phyloP scores from a whole-genome alignment of 1,140 invertebrate genomes.

The Lepidurus apus region DNA sequence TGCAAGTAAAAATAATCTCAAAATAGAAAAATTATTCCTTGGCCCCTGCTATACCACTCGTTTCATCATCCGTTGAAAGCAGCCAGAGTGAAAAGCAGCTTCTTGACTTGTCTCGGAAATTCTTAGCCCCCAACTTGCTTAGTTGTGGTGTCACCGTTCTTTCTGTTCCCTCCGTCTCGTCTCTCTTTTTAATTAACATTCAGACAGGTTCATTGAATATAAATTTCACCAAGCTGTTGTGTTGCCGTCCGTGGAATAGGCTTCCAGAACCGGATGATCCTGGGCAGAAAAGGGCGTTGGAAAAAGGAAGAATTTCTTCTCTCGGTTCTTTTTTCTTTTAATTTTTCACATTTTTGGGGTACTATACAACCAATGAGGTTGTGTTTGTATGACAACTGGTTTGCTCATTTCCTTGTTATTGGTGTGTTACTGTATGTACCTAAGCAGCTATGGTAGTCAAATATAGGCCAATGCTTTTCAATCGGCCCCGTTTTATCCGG shows the following conservation, averaged over 20 bases:
- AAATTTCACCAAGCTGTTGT: slow-evolving; percentile 7
- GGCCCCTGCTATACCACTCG: not conserved
- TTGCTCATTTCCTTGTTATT: slow-evolving; percentile 22
- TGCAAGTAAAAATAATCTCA: not conserved
- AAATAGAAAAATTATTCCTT: not conserved
- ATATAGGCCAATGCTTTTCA: slow-evolving; percentile 22
- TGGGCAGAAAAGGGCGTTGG: not conserved
- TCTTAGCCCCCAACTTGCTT: not conserved
- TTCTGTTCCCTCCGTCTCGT: not conserved
- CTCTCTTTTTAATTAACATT: slow-evolving; percentile 16
- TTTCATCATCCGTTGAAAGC: not conserved
- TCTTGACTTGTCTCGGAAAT: not conserved
- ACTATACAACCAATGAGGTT: not conserved
- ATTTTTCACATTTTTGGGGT: not conserved
- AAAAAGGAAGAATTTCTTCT: not conserved
- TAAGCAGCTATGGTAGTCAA: slow-evolving; percentile 21
- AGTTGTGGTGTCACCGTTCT: not conserved
- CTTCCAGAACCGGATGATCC: not conserved
- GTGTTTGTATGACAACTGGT: slow-evolving; percentile 21
- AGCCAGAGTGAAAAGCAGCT: not conserved
- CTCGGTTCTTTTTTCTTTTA: not conserved
- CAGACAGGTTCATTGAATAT: not conserved
- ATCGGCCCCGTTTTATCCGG: not conserved
- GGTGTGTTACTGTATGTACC: slow-evolving; percentile 21
- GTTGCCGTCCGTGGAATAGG: slow-evolving; percentile 13